phyloP scores from a whole-genome alignment of 2,113 vertebrate species.

The Micronycteris hirsuta region DNA sequence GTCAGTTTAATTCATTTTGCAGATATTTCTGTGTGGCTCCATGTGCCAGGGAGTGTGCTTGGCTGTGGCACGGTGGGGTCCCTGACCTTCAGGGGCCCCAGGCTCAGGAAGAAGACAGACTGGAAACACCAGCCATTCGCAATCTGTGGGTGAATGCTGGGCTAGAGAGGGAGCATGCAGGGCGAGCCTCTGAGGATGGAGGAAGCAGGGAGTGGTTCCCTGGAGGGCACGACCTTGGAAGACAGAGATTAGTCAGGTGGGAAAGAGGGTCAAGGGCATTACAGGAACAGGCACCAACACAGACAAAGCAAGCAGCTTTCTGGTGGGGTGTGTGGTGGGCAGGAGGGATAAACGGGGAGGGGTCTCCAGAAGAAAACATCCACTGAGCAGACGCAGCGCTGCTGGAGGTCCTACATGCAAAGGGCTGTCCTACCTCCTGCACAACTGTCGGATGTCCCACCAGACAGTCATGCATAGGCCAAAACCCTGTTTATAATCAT shows the following conservation, averaged over 20 bases:
- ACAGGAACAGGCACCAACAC: fast-evolving
- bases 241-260: neutral
- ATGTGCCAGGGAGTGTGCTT: fast-evolving
- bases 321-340: too few relatives aligned
- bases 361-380: neutral
- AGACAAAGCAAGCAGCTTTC: neutral
- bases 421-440: neutral
- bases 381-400: neutral
- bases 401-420: too few relatives aligned
- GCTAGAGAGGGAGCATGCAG: neutral
- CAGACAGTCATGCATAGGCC: fast-evolving
- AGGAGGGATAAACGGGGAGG: fast-evolving
- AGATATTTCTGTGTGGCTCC: too few relatives aligned
- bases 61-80: fast-evolving
- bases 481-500: neutral
- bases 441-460: neutral
- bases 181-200: neutral
- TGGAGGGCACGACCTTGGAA: neutral
- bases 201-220: neutral
- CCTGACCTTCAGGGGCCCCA: neutral
- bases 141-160: fast-evolving
- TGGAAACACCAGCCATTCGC: neutral
- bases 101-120: neutral
- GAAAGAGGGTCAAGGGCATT: neutral
- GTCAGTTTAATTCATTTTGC: neutral